phyloP scores from a whole-genome alignment of 2,888 invertebrate species.

The Spicauda simplicius region DNA sequence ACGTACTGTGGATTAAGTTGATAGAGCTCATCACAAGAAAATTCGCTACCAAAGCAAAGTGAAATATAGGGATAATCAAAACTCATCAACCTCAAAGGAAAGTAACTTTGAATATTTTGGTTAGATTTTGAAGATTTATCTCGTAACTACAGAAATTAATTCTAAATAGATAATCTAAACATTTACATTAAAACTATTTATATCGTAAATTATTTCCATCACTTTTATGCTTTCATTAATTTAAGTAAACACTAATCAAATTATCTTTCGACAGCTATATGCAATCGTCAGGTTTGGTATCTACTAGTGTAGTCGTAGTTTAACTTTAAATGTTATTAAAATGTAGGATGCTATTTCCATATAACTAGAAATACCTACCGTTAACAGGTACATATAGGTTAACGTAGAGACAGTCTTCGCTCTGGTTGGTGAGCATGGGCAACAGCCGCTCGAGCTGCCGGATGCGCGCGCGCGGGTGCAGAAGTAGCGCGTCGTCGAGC shows the following conservation, averaged over 20 bases:
- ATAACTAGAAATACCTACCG: constrained; percentile 52
- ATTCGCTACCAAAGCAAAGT: background rate
- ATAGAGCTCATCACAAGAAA: constrained; percentile 20
- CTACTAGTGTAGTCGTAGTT: too few relatives aligned
- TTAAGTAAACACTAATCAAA: too few relatives aligned
- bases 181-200: too few relatives aligned
- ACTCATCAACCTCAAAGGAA: too few relatives aligned
- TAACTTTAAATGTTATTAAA: background rate
- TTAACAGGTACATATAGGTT: constrained; percentile 97
- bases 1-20: constrained; percentile 10
- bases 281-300: too few relatives aligned
- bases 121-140: too few relatives aligned
- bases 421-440: constrained; percentile 95
- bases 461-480: constrained; percentile 93
- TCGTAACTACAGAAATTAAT: too few relatives aligned
- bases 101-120: too few relatives aligned
- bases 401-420: constrained; percentile 98
- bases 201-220: background rate
- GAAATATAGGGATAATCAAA: too few relatives aligned
- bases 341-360: background rate
- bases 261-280: background rate
- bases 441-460: constrained; percentile 93
- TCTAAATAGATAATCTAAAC: too few relatives aligned
- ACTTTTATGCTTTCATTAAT: too few relatives aligned
- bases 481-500: constrained; percentile 86